Evolutionary conservation across 2,888 invertebrate genomes (phyloP), one percentile per base, ranked within the genome.

Genomic region (Cabera pusaria): DNA sequence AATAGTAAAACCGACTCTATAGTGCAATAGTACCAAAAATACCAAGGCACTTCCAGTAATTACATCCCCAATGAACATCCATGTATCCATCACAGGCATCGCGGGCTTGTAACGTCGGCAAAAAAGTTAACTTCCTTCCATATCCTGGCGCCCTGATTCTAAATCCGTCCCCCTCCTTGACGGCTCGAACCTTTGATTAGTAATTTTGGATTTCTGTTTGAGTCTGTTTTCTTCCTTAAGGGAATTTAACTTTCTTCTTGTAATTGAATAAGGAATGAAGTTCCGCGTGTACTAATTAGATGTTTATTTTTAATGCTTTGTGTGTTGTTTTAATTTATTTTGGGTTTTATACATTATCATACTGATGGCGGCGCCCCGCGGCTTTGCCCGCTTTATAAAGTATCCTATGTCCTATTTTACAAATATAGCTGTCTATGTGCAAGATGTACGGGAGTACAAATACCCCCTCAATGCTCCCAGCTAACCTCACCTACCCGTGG

Each of bases 81-180:
- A 6, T 19, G 47, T n/a, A 22, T 52, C 58, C 66, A 59, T 72
- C 72, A 57, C 64, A 64, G 54, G 60, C 22, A 17, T 11, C 22
- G 22, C 44, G 52, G n/a, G 60, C 57, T 55, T 55, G 62, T 58
- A 66, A 64, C 68, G 59, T 62, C 57, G 52, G 59, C 62, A 73
- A 76, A 79, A 79, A 83, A 79, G 64, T 56, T n/a, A 50, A 52
- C 63, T 72, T 72, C 78, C 72, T 65, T 46, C 64, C 64, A 79
- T 81, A 81, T 86, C 83, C 82, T 75, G 70, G 63, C 64, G 82
- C 83, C 82, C 78, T 72, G 68, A 61, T 66, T 82, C 84, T 79
- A 84, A 82, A 84, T 82, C 67, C 52, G 81, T 76, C 56, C 51
- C 53, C 60, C 57, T 53, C 67, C 66, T 61, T 72, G 76, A 77